Percentiles rank a stretch among this genome's conserved stretches.
phyloP scores from a whole-genome alignment of 2,797 vertebrate genomes.

The Bucorvus abyssinicus region DNA sequence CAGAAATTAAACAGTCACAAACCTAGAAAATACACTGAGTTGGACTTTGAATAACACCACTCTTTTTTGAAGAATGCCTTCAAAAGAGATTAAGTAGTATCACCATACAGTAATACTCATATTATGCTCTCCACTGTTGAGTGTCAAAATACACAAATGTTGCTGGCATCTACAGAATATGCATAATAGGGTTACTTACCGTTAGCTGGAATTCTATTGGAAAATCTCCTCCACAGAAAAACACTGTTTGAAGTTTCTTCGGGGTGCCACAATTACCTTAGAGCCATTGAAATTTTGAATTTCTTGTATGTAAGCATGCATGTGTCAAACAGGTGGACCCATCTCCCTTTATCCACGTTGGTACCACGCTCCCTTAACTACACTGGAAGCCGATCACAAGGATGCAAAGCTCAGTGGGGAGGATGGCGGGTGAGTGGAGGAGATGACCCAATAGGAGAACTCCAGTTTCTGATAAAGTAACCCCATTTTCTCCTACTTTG shows the following conservation, averaged over 20 bases:
- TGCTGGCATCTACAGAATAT: constrained; percentile 9
- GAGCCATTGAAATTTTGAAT: constrained; percentile 74
- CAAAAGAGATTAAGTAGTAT: not conserved
- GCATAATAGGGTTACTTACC: constrained; percentile 59
- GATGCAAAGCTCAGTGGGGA: constrained; percentile 69
- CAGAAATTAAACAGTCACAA: constrained; percentile 33
- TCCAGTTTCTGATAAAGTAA: constrained; percentile 63
- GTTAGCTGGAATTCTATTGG: constrained; percentile 66
- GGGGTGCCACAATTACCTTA: constrained; percentile 57
- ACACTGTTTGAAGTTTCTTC: constrained; percentile 73
- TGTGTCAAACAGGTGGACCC: constrained; percentile 74
- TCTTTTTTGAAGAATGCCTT: not conserved
- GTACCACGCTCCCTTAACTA: constrained; percentile 66
- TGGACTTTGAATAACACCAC: not conserved
- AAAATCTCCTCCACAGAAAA: constrained; percentile 70
- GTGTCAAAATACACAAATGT: not conserved
- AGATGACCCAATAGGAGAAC: constrained; percentile 68
- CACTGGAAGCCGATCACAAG: constrained; percentile 68
- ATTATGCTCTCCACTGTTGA: not conserved
- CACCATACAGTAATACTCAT: not conserved
- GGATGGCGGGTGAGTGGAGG: constrained; percentile 64
- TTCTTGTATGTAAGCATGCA: constrained; percentile 72
- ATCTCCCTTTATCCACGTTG: constrained; percentile 68
- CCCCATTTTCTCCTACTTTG: constrained; percentile 67
- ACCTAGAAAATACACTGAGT: not conserved